phyloP scores from a whole-genome alignment of 2,797 vertebrate species.

The Acrossocheilus wenchowensis region DNA sequence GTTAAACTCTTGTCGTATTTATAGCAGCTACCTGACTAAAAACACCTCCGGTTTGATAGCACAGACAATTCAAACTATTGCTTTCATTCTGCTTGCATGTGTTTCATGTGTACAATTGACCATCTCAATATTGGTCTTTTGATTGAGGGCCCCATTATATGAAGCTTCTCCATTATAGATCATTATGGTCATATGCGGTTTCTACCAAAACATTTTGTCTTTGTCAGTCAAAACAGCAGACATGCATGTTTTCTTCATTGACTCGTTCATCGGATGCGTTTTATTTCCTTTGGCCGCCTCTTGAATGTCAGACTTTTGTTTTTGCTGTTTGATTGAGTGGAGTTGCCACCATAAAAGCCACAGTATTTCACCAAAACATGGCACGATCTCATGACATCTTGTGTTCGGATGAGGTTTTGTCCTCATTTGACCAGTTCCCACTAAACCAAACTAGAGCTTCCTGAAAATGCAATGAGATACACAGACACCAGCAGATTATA shows the following conservation, averaged over 20 bases:
- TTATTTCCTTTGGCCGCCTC: slow-evolving; percentile 13
- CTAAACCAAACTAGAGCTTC: not conserved
- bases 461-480: not conserved
- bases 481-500: not conserved
- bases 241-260: slow-evolving; percentile 43
- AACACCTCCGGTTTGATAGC: slow-evolving; percentile 8
- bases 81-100: not conserved
- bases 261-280: not conserved
- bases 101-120: not conserved
- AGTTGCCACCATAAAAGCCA: not conserved
- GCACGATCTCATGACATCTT: not conserved
- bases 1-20: not conserved
- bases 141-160: slow-evolving; percentile 43
- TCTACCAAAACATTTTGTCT: slow-evolving; percentile 7
- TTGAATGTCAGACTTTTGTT: slow-evolving; percentile 35
- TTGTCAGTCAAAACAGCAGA: slow-evolving; percentile 14
- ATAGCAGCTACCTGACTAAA: not conserved
- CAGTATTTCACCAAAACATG: slow-evolving; percentile 36
- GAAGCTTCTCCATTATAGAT: slow-evolving; percentile 48
- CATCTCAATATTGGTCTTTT: slow-evolving; percentile 37
- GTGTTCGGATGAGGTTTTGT: not conserved
- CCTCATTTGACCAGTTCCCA: not conserved
- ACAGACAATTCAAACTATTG: not conserved
- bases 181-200: slow-evolving; percentile 38
- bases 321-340: slow-evolving; percentile 23